A percentile compares a stretch with the other conserved stretches of the same genome.
These are phyloP conservation scores for Notolepis coatsorum DNA, from an alignment of 2,797 vertebrate species.

Conservation along the genomic window DNA sequence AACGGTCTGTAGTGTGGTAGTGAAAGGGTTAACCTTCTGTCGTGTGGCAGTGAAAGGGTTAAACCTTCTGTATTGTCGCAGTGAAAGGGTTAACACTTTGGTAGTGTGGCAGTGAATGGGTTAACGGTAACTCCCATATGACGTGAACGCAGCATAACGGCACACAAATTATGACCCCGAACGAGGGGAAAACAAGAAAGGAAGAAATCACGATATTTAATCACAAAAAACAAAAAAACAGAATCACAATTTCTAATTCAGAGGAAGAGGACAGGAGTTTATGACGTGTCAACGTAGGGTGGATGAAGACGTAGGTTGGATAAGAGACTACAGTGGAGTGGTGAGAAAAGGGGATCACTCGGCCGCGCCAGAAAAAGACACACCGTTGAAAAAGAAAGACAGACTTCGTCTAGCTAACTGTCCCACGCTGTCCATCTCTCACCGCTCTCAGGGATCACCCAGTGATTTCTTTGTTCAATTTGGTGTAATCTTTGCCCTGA, in stretches of 20 bases:
- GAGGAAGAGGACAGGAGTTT: conserved; percentile 32
- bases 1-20: too few species aligned
- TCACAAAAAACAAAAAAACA: conserved; percentile 54
- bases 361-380: conserved; percentile 59
- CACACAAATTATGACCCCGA: conserved; percentile 64
- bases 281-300: conserved; percentile 32
- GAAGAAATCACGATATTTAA: conserved; percentile 52
- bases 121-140: too few species aligned
- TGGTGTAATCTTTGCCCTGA: conserved; percentile 84
- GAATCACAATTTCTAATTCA: conserved; percentile 55
- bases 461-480: conserved; percentile 76
- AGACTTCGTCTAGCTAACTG: conserved; percentile 5
- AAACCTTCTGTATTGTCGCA: too few species aligned
- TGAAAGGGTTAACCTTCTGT: too few species aligned
- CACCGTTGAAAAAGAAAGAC: conserved; percentile 35
- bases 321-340: conserved; percentile 38
- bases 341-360: conserved; percentile 27
- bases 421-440: conserved; percentile 9
- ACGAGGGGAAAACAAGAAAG: conserved; percentile 54
- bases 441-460: conserved; percentile 32
- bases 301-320: conserved; percentile 8
- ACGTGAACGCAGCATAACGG: too few species aligned
- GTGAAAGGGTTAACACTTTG: too few species aligned
- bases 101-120: too few species aligned
- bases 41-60: too few species aligned